Conservation (phyloP, 2,888 invertebrate genomes). For the Dasypogon diadema region DNA sequence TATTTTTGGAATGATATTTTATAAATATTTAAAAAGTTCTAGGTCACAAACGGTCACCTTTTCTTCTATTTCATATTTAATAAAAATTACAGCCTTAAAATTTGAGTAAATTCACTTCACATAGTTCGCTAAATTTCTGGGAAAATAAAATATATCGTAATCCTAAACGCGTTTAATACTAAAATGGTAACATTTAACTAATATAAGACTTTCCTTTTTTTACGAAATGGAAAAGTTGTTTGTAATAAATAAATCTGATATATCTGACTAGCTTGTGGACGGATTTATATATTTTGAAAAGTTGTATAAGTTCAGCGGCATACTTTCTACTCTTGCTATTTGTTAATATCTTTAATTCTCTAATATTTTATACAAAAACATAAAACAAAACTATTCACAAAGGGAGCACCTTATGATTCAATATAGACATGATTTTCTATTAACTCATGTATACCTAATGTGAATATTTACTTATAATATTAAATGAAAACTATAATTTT, state of each 20-base stretch:
- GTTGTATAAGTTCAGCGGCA: constrained; percentile 25
- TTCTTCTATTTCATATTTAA: neutral
- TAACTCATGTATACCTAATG: neutral
- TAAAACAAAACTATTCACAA: constrained; percentile 28
- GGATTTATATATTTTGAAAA: constrained; percentile 54
- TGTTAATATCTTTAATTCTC: neutral
- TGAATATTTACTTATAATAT: no score
- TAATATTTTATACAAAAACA: constrained; percentile 12
- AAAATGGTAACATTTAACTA: constrained; percentile 55
- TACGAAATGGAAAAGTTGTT: constrained; percentile 47
- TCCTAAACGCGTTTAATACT: constrained; percentile 55
- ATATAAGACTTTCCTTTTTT: neutral
- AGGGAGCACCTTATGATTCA: constrained; percentile 61
- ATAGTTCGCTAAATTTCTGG: constrained; percentile 21
- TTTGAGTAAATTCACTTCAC: neutral
- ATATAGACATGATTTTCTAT: constrained; percentile 22
- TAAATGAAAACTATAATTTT: neutral
- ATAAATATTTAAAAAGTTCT: neutral
- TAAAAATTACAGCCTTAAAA: neutral
- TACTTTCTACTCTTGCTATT: neutral
- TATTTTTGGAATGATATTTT: neutral
- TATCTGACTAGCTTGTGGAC: constrained; percentile 56
- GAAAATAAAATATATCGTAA: constrained; percentile 15
- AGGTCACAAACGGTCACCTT: neutral
- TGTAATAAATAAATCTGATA: constrained; percentile 30